Evolutionary conservation across 2,797 vertebrate species (phyloP), one percentile per base, ranked within the genome.

Genomic region (Brotula barbata): DNA sequence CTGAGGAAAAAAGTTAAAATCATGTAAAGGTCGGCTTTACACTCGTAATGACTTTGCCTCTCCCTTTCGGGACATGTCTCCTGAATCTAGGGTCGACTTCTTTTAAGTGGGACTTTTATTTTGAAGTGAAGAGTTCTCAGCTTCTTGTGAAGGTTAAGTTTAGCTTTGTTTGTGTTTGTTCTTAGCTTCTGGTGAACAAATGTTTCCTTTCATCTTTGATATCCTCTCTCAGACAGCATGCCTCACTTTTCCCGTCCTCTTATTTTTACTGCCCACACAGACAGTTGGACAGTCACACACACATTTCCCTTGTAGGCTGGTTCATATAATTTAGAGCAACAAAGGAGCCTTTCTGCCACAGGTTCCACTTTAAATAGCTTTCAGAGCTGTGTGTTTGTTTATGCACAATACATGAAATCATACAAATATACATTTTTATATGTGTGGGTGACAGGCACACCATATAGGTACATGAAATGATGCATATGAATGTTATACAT

Each of bases 351-450:
- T 64, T 60, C 37, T 16, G 7, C 4, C 65, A 33, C 16, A 57
- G 21, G 49, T 25, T 40, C 25, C 15, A 7, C 59, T 54, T 19
- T 21, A 40, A 43, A 70, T 52, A 73, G 23, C 19, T 49, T 36
- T 61, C 2, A 7, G 46, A 19, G 3, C 7, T 52, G 10, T 34
- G 46, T 34, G n/a, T 51, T 36, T 10, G 15, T 16, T 17, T 28
- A 36, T 43, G 28, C 21, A 33, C 42, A 41, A 19, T 36, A 39
- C 14, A 64, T 57, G 58, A 59, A 71, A 64, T 64, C 55, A 44
- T 42, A 77, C 49, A 67, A n/a, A 61, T 67, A 13, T 21, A 19
- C 36, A 51, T 51, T 49, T 40, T 65, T 64, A 78, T 77, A 34
- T 41, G 12, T 25, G n/a, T 50, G 22, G 43, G 14, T 22, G 51